Conservation (phyloP, 53 echinoderm and acorn worm species). For the Henricia sp. region DNA sequence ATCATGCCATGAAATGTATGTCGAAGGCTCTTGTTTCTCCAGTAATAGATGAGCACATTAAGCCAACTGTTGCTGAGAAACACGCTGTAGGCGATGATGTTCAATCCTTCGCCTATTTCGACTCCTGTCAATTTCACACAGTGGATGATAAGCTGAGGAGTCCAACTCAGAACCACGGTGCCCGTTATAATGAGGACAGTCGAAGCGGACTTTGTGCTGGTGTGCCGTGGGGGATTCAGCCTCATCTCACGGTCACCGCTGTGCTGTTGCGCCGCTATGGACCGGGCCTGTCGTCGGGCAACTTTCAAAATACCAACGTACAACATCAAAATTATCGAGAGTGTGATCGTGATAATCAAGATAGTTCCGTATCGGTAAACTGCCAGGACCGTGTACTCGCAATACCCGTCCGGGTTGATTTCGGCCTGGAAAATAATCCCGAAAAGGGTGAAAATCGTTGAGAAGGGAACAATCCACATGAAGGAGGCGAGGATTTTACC, state of each 20-base stretch:
- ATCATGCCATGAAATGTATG: conserved; percentile 8
- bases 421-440: background rate
- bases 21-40: conserved; percentile 24
- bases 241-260: background rate
- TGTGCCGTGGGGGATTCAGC: background rate
- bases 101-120: background rate
- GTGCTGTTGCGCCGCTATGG: conserved; percentile 5
- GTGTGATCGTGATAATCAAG: background rate
- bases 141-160: background rate
- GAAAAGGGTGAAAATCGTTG: background rate
- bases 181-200: conserved; percentile 29
- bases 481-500: background rate
- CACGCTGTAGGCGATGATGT: background rate
- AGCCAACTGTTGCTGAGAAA: conserved; percentile 46
- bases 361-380: background rate
- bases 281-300: conserved; percentile 29
- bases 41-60: conserved; percentile 52
- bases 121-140: background rate
- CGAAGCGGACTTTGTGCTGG: conserved; percentile 10
- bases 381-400: background rate
- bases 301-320: conserved; percentile 19
- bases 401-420: background rate
- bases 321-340: background rate
- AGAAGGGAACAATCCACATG: background rate
- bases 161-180: background rate